A percentile compares a stretch with the other conserved stretches of the same genome.
phyloP scores from a whole-genome alignment of 2,888 invertebrate genomes.

The Lordiphosa andalusiaca region DNA sequence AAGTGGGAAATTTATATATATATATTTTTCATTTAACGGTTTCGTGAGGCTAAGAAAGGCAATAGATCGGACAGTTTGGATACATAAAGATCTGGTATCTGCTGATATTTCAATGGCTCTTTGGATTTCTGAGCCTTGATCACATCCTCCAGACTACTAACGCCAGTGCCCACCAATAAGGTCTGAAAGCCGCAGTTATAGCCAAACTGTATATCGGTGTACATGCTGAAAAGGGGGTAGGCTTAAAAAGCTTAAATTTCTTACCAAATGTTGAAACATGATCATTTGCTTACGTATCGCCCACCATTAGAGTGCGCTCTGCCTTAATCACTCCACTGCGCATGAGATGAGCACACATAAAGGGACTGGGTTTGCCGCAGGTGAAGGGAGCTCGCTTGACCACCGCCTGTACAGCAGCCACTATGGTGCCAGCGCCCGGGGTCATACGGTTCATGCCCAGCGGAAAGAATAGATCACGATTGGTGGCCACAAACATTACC shows the following conservation, averaged over 20 bases:
- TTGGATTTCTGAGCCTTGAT: constrained; percentile 25
- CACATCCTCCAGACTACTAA: constrained; percentile 42
- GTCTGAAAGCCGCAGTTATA: constrained; percentile 63
- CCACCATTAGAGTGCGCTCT: constrained; percentile 51
- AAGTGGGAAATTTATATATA: background rate
- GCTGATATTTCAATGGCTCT: constrained; percentile 36
- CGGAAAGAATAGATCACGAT: constrained; percentile 35
- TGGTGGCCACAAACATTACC: constrained; percentile 48
- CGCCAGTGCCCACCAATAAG: constrained; percentile 52
- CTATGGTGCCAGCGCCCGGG: constrained; percentile 45
- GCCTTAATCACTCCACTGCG: constrained; percentile 40
- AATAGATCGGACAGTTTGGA: constrained; percentile 40
- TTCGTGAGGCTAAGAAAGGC: constrained; percentile 40
- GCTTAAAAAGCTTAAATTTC: too few species aligned
- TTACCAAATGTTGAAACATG: too few species aligned
- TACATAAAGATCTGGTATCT: constrained; percentile 49
- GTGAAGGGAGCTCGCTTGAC: constrained; percentile 35
- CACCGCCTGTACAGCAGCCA: constrained; percentile 41
- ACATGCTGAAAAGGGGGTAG: constrained; percentile 10
- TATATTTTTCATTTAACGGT: constrained; percentile 24
- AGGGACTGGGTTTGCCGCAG: constrained; percentile 54
- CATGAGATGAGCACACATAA: constrained; percentile 38
- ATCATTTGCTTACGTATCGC: constrained; percentile 47
- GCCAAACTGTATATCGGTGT: constrained; percentile 53
- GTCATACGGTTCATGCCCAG: constrained; percentile 1